phyloP scores from a whole-genome alignment of 2,888 invertebrate species.

The Trachelus troglodyta region DNA sequence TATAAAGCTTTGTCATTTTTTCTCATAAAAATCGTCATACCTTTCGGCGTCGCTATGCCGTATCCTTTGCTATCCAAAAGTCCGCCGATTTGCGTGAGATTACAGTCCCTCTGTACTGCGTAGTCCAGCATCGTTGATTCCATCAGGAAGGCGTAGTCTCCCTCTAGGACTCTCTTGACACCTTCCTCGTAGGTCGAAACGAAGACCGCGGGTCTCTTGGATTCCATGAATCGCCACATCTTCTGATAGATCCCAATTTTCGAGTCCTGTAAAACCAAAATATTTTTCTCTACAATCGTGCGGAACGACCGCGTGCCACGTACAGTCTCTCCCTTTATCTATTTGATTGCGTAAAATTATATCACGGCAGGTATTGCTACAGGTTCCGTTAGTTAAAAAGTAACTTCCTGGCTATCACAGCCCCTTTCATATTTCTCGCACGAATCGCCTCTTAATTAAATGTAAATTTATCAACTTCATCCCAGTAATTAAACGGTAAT shows the following conservation, averaged over 20 bases:
- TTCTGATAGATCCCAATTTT: constrained; percentile 90
- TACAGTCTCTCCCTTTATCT: background rate
- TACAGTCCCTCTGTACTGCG: constrained; percentile 93
- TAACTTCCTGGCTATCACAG: background rate
- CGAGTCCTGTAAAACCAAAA: constrained; percentile 75
- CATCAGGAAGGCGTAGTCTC: constrained; percentile 97
- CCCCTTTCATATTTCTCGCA: background rate
- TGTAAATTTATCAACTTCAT: constrained; percentile 10
- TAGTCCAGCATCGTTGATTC: constrained; percentile 98
- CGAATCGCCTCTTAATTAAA: constrained; percentile 5
- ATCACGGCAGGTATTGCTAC: background rate
- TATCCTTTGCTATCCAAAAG: constrained; percentile 87
- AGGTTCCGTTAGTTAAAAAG: background rate
- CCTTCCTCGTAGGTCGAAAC: constrained; percentile 93
- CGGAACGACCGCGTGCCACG: background rate
- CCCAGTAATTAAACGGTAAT: constrained; percentile 4
- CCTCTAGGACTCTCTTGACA: constrained; percentile 84
- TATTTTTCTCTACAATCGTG: background rate
- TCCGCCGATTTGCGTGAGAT: constrained; percentile 97
- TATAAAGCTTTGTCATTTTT: background rate
- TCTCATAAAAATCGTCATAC: constrained; percentile 62
- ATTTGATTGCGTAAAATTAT: background rate
- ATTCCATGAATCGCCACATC: constrained; percentile 97
- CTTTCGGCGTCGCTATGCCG: constrained; percentile 96
- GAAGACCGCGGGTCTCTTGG: constrained; percentile 81